Conservation (phyloP, 2,888 invertebrate genomes). For the Ypsolopha sequella region DNA sequence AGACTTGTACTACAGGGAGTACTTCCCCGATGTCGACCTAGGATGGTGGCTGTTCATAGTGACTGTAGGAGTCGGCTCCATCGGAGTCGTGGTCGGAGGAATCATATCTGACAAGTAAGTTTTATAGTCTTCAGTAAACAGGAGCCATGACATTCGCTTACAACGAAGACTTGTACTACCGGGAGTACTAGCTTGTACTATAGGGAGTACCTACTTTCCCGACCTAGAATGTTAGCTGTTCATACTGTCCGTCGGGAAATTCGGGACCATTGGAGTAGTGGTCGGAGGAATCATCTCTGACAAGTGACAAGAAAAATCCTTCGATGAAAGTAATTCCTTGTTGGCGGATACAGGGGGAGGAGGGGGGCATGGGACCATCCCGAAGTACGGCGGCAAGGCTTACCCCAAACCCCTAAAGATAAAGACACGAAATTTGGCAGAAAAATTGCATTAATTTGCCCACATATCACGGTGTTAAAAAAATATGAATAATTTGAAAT, state of each 20-base stretch:
- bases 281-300: slow-evolving; percentile 82
- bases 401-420: too few species aligned
- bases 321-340: too few species aligned
- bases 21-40: slow-evolving; percentile 90
- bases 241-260: slow-evolving; percentile 87
- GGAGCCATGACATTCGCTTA: slow-evolving; percentile 83
- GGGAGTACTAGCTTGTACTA: too few species aligned
- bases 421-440: too few species aligned
- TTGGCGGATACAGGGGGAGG: too few species aligned
- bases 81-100: slow-evolving; percentile 80
- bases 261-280: slow-evolving; percentile 84
- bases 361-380: too few species aligned
- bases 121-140: not conserved
- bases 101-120: slow-evolving; percentile 82
- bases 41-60: slow-evolving; percentile 93
- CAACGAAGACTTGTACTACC: slow-evolving; percentile 91
- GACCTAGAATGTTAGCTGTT: slow-evolving; percentile 93
- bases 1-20: slow-evolving; percentile 87
- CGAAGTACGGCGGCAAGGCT: too few species aligned
- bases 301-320: too few species aligned
- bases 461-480: too few species aligned
- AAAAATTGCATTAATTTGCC: too few species aligned
- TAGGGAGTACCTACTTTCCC: too few species aligned
- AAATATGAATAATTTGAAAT: too few species aligned
- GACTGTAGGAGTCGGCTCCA: slow-evolving; percentile 85